A percentile compares a stretch with the other conserved stretches of the same genome.
Conservation (phyloP, 2,888 invertebrate genomes). For the Octodonta nipae region DNA sequence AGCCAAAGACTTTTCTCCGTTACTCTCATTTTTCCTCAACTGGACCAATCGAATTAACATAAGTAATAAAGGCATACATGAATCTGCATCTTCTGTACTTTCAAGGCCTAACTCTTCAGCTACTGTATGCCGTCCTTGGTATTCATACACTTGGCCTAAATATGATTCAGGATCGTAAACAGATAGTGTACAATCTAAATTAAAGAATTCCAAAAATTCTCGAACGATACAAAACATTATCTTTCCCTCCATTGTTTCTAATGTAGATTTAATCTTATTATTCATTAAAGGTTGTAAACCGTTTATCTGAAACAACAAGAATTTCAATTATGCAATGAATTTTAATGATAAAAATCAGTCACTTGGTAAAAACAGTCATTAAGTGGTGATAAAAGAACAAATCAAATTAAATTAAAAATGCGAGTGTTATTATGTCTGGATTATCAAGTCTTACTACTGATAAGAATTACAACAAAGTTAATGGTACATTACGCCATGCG, state of each 20-base stretch:
- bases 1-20: background rate
- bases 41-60: background rate
- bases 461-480: too few species aligned
- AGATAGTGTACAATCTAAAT: background rate
- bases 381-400: too few species aligned
- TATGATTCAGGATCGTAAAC: background rate
- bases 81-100: background rate
- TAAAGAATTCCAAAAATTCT: background rate
- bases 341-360: too few species aligned
- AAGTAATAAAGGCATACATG: slow-evolving; percentile 1
- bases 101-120: background rate
- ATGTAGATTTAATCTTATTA: background rate
- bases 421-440: too few species aligned
- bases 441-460: too few species aligned
- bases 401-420: too few species aligned
- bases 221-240: background rate
- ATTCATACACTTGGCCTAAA: background rate
- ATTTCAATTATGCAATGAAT: too few species aligned
- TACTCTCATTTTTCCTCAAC: background rate
- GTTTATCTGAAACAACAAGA: background rate
- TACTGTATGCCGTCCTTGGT: background rate
- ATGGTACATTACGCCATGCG: too few species aligned
- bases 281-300: background rate
- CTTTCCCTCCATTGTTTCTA: background rate
- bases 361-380: too few species aligned